These are phyloP conservation scores for Lycodopsis pacificus DNA, from an alignment of 2,797 vertebrate species.

Conservation along the genomic window DNA sequence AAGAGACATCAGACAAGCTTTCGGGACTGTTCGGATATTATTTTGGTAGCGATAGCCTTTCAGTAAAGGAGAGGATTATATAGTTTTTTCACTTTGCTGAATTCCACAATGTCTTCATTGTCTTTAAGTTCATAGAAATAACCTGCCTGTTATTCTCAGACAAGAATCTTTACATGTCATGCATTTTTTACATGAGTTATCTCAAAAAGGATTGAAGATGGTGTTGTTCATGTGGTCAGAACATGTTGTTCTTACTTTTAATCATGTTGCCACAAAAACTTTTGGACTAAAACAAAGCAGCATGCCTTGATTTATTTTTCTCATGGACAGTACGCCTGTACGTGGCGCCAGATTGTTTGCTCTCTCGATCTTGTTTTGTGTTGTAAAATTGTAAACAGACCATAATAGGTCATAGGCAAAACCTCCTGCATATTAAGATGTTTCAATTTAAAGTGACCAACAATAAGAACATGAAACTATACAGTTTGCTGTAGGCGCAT, in stretches of 20 bases:
- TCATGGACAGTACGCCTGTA: background rate
- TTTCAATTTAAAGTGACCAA: background rate
- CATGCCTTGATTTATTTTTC: background rate
- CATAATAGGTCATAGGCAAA: background rate
- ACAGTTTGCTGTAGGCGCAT: background rate
- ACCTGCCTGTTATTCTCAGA: background rate
- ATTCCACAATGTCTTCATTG: background rate
- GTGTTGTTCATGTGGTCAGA: background rate
- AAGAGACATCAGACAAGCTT: conserved; percentile 3
- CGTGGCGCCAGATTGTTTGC: background rate
- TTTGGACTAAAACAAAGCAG: background rate
- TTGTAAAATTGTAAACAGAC: background rate
- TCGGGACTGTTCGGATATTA: background rate
- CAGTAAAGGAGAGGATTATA: too few relatives aligned
- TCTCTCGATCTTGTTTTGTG: background rate
- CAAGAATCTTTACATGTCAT: background rate
- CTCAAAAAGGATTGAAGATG: background rate
- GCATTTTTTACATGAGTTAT: background rate
- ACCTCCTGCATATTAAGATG: background rate
- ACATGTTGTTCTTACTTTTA: background rate
- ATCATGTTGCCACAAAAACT: background rate
- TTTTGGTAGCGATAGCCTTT: background rate
- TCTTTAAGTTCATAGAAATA: background rate
- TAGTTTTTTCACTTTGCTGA: too few relatives aligned
- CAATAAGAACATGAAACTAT: background rate